Evolutionary conservation across 2,113 vertebrate species (phyloP).

Genomic region (Charina bottae): DNA sequence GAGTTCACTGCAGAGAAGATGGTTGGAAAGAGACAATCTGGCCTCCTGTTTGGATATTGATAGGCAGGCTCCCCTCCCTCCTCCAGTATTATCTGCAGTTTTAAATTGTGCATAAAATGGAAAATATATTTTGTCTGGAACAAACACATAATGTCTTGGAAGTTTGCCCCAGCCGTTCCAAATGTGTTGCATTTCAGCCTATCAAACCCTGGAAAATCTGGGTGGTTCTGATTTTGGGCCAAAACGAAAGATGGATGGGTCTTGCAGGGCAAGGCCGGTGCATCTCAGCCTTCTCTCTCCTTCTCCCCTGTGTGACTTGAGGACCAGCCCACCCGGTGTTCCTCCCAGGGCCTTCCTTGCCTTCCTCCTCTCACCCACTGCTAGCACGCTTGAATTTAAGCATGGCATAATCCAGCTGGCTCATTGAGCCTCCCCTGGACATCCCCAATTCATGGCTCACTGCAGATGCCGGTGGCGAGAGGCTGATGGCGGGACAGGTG

Average conservation of each 20-base stretch:
- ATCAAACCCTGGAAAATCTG: neutral
- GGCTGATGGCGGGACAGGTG: accelerated
- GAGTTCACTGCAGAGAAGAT: neutral
- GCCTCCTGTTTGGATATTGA: neutral
- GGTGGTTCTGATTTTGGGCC: neutral
- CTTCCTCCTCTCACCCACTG: neutral
- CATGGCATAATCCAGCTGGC: neutral
- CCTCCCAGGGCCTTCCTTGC: neutral
- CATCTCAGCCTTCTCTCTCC: neutral
- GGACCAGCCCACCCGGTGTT: neutral
- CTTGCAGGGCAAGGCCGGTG: too few relatives aligned
- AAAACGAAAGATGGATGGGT: neutral
- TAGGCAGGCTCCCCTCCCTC: neutral
- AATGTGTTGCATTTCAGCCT: neutral
- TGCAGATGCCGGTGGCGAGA: neutral
- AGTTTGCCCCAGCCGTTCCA: neutral
- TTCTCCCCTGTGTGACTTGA: too few relatives aligned
- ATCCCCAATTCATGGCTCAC: too few relatives aligned
- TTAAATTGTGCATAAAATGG: neutral
- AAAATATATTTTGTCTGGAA: neutral
- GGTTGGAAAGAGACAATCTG: neutral
- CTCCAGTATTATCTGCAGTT: neutral
- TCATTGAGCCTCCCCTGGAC: neutral
- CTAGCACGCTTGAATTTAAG: neutral
- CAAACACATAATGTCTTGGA: neutral